A percentile compares a stretch with the other conserved stretches of the same genome.
Evolutionary conservation across 2,888 invertebrate species (phyloP).

Genomic region (Lasioglossum pauxillum): DNA sequence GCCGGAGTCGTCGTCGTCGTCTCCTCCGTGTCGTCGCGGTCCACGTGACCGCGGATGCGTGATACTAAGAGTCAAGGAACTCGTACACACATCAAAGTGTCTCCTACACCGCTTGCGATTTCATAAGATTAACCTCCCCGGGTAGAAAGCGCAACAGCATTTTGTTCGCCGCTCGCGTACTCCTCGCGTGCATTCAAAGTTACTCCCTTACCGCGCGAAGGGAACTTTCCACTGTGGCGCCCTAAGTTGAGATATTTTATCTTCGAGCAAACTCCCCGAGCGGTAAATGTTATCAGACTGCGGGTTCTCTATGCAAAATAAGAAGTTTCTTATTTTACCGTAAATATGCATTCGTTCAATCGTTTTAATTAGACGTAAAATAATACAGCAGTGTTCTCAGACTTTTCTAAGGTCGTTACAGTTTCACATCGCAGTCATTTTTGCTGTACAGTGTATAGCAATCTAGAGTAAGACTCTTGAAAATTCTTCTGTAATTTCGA

Average conservation of each 20-base stretch:
- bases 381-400: too few relatives aligned
- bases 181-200: conserved; percentile 1
- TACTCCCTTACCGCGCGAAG: not conserved
- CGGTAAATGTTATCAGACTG: not conserved
- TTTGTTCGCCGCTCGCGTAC: not conserved
- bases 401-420: too few relatives aligned
- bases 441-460: too few relatives aligned
- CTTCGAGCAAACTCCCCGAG: not conserved
- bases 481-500: too few relatives aligned
- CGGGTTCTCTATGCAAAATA: not conserved
- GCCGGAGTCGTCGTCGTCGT: conserved; percentile 28
- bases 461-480: too few relatives aligned
- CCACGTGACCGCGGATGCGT: conserved; percentile 41
- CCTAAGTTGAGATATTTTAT: not conserved
- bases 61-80: not conserved
- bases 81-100: conserved; percentile 8
- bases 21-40: conserved; percentile 26
- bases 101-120: conserved; percentile 5
- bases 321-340: not conserved
- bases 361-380: not conserved
- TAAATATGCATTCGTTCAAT: not conserved
- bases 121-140: not conserved
- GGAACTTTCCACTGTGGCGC: not conserved
- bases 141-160: not conserved
- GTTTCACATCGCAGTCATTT: too few relatives aligned